phyloP scores from a whole-genome alignment of 2,113 vertebrate genomes.

The Lycaon pictus region DNA sequence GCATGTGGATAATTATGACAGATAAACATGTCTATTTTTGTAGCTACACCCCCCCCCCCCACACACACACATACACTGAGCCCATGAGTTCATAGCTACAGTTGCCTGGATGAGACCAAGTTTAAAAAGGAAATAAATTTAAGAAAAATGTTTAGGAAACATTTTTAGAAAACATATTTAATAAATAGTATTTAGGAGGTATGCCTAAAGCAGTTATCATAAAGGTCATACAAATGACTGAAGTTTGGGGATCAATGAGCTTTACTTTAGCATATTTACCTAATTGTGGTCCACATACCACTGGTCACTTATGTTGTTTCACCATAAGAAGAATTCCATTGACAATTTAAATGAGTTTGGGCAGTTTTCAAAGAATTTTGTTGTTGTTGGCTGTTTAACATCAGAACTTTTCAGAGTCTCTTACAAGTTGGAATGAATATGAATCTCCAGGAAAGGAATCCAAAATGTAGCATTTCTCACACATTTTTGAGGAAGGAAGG shows the following conservation, averaged over 20 bases:
- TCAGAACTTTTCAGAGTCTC: neutral
- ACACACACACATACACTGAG: neutral
- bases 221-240: neutral
- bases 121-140: constrained; percentile 11
- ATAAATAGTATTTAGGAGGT: neutral
- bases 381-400: neutral
- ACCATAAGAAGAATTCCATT: neutral
- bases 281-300: neutral
- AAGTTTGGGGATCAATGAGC: neutral
- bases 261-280: neutral
- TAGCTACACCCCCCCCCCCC: neutral
- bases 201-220: neutral
- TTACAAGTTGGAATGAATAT: neutral
- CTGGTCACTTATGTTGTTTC: neutral
- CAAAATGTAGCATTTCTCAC: neutral
- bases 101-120: neutral
- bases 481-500: neutral
- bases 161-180: constrained; percentile 31
- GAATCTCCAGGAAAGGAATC: neutral
- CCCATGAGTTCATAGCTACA: neutral
- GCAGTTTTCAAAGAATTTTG: neutral
- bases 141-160: neutral
- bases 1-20: neutral
- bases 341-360: neutral
- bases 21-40: neutral